These are phyloP conservation scores for Cyphomyrus discorhynchus DNA, from an alignment of 2,113 vertebrate genomes.

Conservation along the genomic window DNA sequence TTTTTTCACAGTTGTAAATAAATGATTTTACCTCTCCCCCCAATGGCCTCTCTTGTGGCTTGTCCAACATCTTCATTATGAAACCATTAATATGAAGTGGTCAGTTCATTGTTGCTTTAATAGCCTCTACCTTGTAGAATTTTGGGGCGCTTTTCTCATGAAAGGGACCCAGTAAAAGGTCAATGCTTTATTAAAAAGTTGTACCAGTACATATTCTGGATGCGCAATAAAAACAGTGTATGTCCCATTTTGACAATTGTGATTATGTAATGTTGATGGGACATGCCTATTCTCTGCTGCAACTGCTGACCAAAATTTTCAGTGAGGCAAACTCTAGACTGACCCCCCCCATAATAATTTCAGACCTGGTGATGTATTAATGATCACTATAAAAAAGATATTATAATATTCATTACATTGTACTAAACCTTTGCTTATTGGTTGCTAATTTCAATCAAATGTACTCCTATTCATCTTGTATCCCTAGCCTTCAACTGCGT, in stretches of 20 bases:
- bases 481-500: too few species aligned
- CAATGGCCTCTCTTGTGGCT: neutral
- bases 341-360: too few species aligned
- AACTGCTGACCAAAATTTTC: neutral
- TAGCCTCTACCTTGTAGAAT: neutral
- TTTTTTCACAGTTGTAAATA: neutral
- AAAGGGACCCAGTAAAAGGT: too few species aligned
- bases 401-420: too few species aligned
- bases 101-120: neutral
- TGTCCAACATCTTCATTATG: neutral
- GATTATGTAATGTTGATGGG: neutral
- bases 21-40: neutral
- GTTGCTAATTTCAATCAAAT: too few species aligned
- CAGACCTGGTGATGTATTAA: too few species aligned
- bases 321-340: neutral
- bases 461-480: too few species aligned
- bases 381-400: too few species aligned
- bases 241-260: neutral
- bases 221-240: neutral
- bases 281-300: neutral
- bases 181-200: too few species aligned
- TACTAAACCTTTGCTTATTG: too few species aligned
- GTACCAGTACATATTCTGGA: neutral
- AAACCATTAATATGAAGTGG: neutral
- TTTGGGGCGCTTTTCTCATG: too few species aligned